Base-by-base conservation (phyloP, 2,113 vertebrate genomes). In the Picathartes gymnocephalus region DNA sequence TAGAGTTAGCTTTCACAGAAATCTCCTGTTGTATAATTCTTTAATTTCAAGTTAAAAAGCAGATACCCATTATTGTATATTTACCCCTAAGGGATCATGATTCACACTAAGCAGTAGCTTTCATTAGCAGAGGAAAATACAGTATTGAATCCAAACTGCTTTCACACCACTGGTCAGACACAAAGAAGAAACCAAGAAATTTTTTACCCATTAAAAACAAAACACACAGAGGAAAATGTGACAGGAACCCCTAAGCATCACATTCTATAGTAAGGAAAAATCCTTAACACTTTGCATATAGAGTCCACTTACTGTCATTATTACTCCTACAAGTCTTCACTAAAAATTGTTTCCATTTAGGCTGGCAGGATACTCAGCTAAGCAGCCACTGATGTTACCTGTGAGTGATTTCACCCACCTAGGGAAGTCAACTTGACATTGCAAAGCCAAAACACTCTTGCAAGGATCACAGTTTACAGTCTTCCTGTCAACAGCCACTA, bases 161-260 rank as follows among this genome's bases (percentile, higher is more conserved):
- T 88, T 54, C 15, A 45, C 4, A 77, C 16, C 25, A 65, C 35
- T 92, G 7, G 69, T 86, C 21, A 90, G 61, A 45, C 4, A 1
- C 27, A 39, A 51, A 72, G 40, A 82, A 64, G 1, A 40, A 66
- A 51, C 0, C 4, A 40, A 45, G 10, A 71, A 7, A 2, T 13
- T 50, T 81, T 50, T 35, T 11, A 24, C 7, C 13, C 6, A 15
- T 64, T 22, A 17, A 72, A 60, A 2, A 20, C 20, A 42, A 21
- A 6, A 19, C 4, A 16, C 13, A 33, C 4, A 13, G 0, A 50
- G 3, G 3, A 45, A 61, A 28, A 51, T n/a, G 30, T 72, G 27
- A 8, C 10, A 47, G 57, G 31, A 57, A 3, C 8, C 61, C 30
- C 10, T 62, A 70, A 54, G 8, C 4, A 45, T 57, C 9, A 4